Percentiles rank a stretch among this genome's conserved stretches.
Evolutionary conservation across 2,797 vertebrate species (phyloP).

Genomic region (Apogon hyalosoma): DNA sequence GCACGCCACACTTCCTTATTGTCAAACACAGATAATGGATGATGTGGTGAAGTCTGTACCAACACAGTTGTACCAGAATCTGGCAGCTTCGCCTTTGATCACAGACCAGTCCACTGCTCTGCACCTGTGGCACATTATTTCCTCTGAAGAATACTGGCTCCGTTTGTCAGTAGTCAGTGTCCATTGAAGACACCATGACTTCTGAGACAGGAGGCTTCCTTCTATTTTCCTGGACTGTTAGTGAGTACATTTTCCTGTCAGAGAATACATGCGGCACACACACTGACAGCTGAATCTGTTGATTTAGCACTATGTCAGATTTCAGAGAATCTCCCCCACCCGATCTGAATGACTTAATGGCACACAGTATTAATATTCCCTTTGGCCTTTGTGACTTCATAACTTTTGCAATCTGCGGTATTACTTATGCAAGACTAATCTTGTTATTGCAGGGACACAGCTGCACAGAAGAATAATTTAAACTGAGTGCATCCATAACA

Average conservation of each 20-base stretch:
- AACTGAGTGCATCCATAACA: not conserved
- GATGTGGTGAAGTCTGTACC: too few relatives aligned
- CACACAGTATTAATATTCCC: not conserved
- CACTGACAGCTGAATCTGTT: constrained; percentile 2
- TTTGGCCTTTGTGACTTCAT: not conserved
- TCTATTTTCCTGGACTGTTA: not conserved
- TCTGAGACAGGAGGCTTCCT: too few relatives aligned
- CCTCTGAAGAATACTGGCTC: too few relatives aligned
- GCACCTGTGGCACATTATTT: too few relatives aligned
- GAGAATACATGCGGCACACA: not conserved
- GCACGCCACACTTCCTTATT: too few relatives aligned
- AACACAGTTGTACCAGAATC: too few relatives aligned
- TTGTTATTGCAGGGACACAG: constrained; percentile 18
- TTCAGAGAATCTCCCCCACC: not conserved
- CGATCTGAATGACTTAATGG: not conserved
- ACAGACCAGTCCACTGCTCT: too few relatives aligned
- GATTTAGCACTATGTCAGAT: constrained; percentile 13
- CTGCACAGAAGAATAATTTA: constrained; percentile 8
- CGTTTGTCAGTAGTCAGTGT: too few relatives aligned
- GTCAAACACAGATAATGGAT: too few relatives aligned
- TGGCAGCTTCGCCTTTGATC: too few relatives aligned
- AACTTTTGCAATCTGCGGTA: not conserved
- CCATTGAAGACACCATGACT: too few relatives aligned
- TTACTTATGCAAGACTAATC: constrained; percentile 14
- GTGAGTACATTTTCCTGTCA: not conserved